Base-by-base conservation (phyloP, 2,113 vertebrate species). In the Nerophis ophidion region DNA sequence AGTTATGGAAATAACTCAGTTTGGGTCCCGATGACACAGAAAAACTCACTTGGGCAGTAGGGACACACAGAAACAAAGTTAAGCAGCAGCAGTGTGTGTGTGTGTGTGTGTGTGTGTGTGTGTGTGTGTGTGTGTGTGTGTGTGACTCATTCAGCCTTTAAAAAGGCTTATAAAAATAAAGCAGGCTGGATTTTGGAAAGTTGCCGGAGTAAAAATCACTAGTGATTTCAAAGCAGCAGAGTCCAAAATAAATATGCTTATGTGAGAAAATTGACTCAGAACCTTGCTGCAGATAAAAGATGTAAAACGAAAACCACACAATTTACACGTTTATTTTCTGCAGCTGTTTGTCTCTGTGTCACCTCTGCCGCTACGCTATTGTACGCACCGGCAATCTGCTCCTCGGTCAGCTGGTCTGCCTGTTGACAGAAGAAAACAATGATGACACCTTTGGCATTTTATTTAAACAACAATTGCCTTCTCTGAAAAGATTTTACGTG, bases 391-490 rank as follows among this genome's bases (percentile, higher is more conserved):
- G 93, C 93, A 49, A 95, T 95, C 87, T 95, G 93, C 68, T 95
- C 93, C 75, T 94, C 93, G 1, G 93, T 94, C 84, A 95, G 89
- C 84, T 95, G 93, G 86, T 95, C 93, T 67, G 93, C 93, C 93
- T 95, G 86, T 68, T 66, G 36, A 80, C 66, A 78, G 67, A 61
- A 67, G 54, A 42, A 69, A 26, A 48, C 58, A 48, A 7, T 60
- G 33, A 36, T 11, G 12, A 69, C 70, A 17, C 67, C 45, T 60
- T 1, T 4, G 4, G 47, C 19, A 44, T 8, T 47, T 6, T 26
- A 26, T 26, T 26, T 26, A 2, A 26, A 26, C 9, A 34, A 51
- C 26, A 19, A 16, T 33, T 11, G 5, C 36, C 17, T 44, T n/a
- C 36, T 3, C 16, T 19, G 4, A 42, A 17, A 17, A 40, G 7